Percentiles rank a stretch among this genome's conserved stretches.
phyloP scores from a whole-genome alignment of 2,113 vertebrate species.

The Larimichthys crocea region DNA sequence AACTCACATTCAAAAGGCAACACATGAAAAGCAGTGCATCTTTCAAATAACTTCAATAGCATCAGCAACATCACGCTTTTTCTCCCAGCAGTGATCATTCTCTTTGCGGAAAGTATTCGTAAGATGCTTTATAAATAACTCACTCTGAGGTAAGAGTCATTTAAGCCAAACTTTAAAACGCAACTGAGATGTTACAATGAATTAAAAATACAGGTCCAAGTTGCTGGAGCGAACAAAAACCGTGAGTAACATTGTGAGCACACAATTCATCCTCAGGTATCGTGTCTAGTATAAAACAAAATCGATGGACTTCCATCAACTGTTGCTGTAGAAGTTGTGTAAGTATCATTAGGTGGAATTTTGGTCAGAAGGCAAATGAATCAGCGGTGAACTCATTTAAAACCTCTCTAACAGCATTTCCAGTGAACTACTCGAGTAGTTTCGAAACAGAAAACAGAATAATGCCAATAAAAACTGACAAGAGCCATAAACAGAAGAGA shows the following conservation, averaged over 20 bases:
- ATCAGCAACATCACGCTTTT: too few relatives aligned
- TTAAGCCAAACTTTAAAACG: not conserved
- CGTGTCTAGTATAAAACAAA: too few relatives aligned
- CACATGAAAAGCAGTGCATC: not conserved
- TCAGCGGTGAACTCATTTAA: not conserved
- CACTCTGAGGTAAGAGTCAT: not conserved
- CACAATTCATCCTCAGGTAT: not conserved
- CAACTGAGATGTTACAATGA: not conserved
- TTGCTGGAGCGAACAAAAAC: not conserved
- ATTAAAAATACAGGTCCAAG: not conserved
- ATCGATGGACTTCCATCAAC: not conserved
- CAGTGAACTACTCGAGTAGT: not conserved
- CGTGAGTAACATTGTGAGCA: too few relatives aligned
- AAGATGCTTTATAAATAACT: not conserved
- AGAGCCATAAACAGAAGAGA: constrained; percentile 26
- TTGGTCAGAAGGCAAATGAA: too few relatives aligned
- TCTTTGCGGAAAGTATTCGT: not conserved
- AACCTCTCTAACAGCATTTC: not conserved
- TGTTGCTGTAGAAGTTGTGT: not conserved
- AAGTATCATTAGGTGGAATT: not conserved
- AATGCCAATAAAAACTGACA: constrained; percentile 25
- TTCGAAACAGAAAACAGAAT: not conserved
- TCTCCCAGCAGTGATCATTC: not conserved
- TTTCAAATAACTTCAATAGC: not conserved
- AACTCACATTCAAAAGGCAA: not conserved